Conservation (phyloP, 1,140 invertebrate genomes). For the Drosophila sproati region DNA sequence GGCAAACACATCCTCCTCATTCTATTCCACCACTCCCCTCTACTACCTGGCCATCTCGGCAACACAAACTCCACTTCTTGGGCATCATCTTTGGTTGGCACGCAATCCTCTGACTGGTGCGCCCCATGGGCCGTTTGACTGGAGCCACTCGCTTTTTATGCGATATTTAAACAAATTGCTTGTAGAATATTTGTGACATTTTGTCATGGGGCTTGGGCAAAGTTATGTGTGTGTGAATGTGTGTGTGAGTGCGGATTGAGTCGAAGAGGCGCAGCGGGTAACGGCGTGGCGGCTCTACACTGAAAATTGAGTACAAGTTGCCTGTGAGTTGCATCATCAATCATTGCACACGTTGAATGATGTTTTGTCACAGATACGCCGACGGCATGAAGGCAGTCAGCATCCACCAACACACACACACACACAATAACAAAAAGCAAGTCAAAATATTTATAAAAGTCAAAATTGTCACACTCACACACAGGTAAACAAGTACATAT, state of each 20-base stretch:
- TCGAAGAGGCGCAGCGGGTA: slow-evolving; percentile 55
- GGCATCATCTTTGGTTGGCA: slow-evolving; percentile 15
- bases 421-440: slow-evolving; percentile 49
- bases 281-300: slow-evolving; percentile 23
- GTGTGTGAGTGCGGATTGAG: slow-evolving; percentile 29
- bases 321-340: slow-evolving; percentile 80
- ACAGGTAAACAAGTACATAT: background rate
- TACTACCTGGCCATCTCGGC: background rate
- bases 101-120: slow-evolving; percentile 31
- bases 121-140: slow-evolving; percentile 37
- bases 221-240: slow-evolving; percentile 45
- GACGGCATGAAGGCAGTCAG: slow-evolving; percentile 41
- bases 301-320: slow-evolving; percentile 83
- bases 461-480: slow-evolving; percentile 73
- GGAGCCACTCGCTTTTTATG: slow-evolving; percentile 60
- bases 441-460: slow-evolving; percentile 84
- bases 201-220: slow-evolving; percentile 64
- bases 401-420: slow-evolving; percentile 30
- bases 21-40: background rate
- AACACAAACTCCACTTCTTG: slow-evolving; percentile 3
- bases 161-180: slow-evolving; percentile 83
- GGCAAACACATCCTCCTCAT: slow-evolving; percentile 35
- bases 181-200: slow-evolving; percentile 84
- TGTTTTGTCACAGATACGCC: slow-evolving; percentile 80
- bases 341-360: slow-evolving; percentile 82